A percentile compares a stretch with the other conserved stretches of the same genome.
phyloP scores from a whole-genome alignment of 2,797 vertebrate species.

The Gobionotothen gibberifrons region DNA sequence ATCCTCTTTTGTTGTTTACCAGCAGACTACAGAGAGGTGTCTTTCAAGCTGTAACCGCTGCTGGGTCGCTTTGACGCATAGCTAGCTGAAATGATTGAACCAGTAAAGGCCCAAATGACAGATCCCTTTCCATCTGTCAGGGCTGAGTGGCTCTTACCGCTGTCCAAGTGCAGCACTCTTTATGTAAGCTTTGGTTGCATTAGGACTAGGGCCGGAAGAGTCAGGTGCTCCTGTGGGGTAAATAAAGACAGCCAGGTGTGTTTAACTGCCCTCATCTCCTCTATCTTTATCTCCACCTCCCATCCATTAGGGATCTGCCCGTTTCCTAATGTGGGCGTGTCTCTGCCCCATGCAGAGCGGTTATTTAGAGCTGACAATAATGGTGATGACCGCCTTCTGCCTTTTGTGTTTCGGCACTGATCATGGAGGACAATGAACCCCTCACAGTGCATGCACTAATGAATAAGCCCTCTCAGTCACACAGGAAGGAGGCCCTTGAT shows the following conservation, averaged over 20 bases:
- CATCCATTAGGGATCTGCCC: slow-evolving; percentile 71
- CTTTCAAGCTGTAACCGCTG: slow-evolving; percentile 37
- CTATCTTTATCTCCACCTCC: slow-evolving; percentile 42
- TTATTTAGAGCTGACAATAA: slow-evolving; percentile 84
- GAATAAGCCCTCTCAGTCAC: slow-evolving; percentile 79
- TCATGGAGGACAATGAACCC: slow-evolving; percentile 80
- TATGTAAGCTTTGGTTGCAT: slow-evolving; percentile 44
- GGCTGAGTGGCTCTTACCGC: slow-evolving; percentile 41
- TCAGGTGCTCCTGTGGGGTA: slow-evolving; percentile 59
- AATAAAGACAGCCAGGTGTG: slow-evolving; percentile 81
- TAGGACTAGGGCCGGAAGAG: slow-evolving; percentile 29
- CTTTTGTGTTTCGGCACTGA: slow-evolving; percentile 77
- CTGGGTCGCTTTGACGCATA: slow-evolving; percentile 23
- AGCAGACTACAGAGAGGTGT: slow-evolving; percentile 50
- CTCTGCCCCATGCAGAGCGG: slow-evolving; percentile 57
- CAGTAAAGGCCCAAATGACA: slow-evolving; percentile 37
- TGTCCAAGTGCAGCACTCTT: slow-evolving; percentile 47
- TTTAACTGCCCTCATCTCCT: slow-evolving; percentile 71
- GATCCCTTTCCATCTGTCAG: slow-evolving; percentile 54
- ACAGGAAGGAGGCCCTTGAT: slow-evolving; percentile 80
- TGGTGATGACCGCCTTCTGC: slow-evolving; percentile 73
- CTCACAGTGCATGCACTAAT: slow-evolving; percentile 77
- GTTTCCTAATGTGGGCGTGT: slow-evolving; percentile 74
- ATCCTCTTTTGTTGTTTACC: slow-evolving; percentile 69
- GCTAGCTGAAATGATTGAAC: slow-evolving; percentile 49